These are phyloP conservation scores for Nephrotoma flavescens DNA, from an alignment of 2,888 invertebrate genomes.

Conservation along the genomic window DNA sequence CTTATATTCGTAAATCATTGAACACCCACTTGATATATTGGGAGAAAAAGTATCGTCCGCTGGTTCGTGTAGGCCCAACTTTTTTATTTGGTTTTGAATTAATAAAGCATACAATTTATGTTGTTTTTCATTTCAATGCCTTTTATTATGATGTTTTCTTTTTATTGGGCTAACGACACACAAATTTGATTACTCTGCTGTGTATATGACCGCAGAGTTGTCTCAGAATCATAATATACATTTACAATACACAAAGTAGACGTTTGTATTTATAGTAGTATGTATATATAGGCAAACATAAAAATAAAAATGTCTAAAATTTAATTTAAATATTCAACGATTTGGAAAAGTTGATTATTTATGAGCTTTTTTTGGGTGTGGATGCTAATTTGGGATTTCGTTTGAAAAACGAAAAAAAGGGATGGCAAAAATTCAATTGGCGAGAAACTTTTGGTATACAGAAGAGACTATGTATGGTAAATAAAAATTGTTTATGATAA, in stretches of 20 bases:
- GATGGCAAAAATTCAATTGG: not conserved
- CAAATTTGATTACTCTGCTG: not conserved
- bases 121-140: not conserved
- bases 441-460: not conserved
- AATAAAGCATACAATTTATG: not conserved
- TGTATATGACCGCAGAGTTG: not conserved
- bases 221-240: not conserved
- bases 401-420: not conserved
- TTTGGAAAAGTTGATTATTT: not conserved
- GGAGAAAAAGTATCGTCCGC: no score
- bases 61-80: no score
- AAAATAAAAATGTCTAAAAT: not conserved
- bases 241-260: not conserved
- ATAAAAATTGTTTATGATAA: not conserved
- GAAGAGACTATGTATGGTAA: not conserved
- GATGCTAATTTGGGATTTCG: not conserved
- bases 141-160: not conserved
- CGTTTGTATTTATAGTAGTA: not conserved
- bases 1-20: no score
- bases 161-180: not conserved
- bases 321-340: not conserved
- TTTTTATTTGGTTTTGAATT: not conserved
- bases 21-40: no score
- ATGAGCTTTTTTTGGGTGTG: not conserved
- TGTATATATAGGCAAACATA: not conserved